A percentile compares a stretch with the other conserved stretches of the same genome.
These are phyloP conservation scores for Dinothrombium tinctorium DNA, from an alignment of 1,140 invertebrate species.

Conservation along the genomic window DNA sequence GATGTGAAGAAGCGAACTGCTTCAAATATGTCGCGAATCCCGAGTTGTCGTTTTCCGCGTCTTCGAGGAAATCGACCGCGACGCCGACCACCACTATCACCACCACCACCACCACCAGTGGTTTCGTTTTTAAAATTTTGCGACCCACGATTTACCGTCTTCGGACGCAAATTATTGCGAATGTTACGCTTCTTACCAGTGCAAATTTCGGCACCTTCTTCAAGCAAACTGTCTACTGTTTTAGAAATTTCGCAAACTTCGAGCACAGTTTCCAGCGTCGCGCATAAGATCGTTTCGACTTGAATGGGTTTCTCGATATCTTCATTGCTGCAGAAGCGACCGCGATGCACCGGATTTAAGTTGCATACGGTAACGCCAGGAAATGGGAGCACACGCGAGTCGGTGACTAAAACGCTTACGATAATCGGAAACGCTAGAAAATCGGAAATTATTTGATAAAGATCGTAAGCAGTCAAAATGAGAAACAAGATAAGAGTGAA, in stretches of 20 bases:
- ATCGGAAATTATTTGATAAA: conserved; percentile 10
- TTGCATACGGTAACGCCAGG: conserved; percentile 24
- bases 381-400: conserved; percentile 16
- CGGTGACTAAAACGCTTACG: conserved; percentile 12
- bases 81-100: no score
- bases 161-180: background rate
- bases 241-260: conserved; percentile 9
- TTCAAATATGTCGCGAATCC: background rate
- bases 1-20: background rate
- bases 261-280: conserved; percentile 8
- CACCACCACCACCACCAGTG: no score
- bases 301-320: conserved; percentile 9
- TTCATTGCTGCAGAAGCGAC: conserved; percentile 10
- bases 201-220: background rate
- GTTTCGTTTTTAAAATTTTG: background rate
- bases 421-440: conserved; percentile 13
- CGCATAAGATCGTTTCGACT: conserved; percentile 10
- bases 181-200: background rate
- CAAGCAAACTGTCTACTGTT: background rate
- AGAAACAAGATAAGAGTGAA: conserved; percentile 7
- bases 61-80: background rate
- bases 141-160: background rate
- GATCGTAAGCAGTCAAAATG: conserved; percentile 3
- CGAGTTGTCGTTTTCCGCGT: background rate
- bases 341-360: conserved; percentile 18